These are phyloP conservation scores for Hirtodrosophila trivittata DNA, from an alignment of 2,888 invertebrate genomes.

Conservation along the genomic window DNA sequence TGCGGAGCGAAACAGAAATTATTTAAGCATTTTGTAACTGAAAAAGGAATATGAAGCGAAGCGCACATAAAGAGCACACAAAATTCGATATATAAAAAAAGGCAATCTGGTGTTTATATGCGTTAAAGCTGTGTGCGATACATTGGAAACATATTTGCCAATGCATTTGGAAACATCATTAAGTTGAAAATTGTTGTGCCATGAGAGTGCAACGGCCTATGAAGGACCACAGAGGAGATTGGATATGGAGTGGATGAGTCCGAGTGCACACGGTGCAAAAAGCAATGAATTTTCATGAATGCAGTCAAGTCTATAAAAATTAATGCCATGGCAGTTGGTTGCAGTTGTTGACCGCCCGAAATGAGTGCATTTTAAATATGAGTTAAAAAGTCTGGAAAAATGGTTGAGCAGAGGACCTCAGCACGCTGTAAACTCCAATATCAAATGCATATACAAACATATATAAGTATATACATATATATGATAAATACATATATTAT, in stretches of 20 bases:
- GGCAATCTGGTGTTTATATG: constrained; percentile 9
- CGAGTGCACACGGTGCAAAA: constrained; percentile 27
- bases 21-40: too few relatives aligned
- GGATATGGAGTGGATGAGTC: constrained; percentile 10
- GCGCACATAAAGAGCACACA: constrained; percentile 31
- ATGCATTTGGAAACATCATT: constrained; percentile 79
- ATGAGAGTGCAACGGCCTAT: constrained; percentile 71
- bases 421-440: not conserved
- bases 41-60: too few relatives aligned
- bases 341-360: constrained; percentile 40
- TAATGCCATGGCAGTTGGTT: constrained; percentile 69
- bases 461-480: not conserved
- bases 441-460: not conserved
- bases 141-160: constrained; percentile 71
- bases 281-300: constrained; percentile 76
- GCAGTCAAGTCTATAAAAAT: constrained; percentile 79
- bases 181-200: constrained; percentile 73
- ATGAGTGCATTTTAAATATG: constrained; percentile 73
- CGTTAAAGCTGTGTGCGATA: constrained; percentile 39
- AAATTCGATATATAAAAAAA: constrained; percentile 14
- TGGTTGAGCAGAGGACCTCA: constrained; percentile 12
- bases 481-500: not conserved
- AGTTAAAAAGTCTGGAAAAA: constrained; percentile 66
- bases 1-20: too few relatives aligned
- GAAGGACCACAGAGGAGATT: constrained; percentile 53